Conservation (phyloP, 2,888 invertebrate species). For the Dicycla oo region DNA sequence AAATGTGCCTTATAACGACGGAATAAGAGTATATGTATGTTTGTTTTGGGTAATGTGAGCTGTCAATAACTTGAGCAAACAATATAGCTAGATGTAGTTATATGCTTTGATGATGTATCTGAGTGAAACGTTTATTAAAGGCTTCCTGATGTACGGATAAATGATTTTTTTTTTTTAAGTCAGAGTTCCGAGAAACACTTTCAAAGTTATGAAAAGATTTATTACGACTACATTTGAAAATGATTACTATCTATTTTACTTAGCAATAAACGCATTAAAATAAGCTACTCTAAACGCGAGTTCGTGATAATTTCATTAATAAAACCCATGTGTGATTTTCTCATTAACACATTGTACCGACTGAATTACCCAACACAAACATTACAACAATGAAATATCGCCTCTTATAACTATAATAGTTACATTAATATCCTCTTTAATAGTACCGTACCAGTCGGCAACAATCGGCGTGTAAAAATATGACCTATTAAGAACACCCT, state of each 20-base stretch:
- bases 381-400: conserved; percentile 51
- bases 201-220: not conserved
- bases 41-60: conserved; percentile 27
- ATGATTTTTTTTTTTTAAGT: not conserved
- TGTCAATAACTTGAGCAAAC: conserved; percentile 65
- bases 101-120: conserved; percentile 43
- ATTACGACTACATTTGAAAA: not conserved
- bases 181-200: not conserved
- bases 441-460: conserved; percentile 64
- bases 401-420: conserved; percentile 64
- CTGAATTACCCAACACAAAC: conserved; percentile 44
- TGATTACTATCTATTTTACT: conserved; percentile 3
- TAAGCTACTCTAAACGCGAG: conserved; percentile 1
- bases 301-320: conserved; percentile 33
- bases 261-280: not conserved
- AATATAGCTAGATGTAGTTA: conserved; percentile 45
- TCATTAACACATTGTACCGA: conserved; percentile 41
- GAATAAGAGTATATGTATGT: conserved; percentile 11
- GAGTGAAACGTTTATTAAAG: conserved; percentile 24
- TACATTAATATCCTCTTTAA: conserved; percentile 67
- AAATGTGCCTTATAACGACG: conserved; percentile 38
- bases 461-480: conserved; percentile 77
- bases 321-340: conserved; percentile 51
- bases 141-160: not conserved
- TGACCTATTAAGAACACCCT: conserved; percentile 81